Conservation (phyloP, 2,888 invertebrate species). For the Archips crataeganus region DNA sequence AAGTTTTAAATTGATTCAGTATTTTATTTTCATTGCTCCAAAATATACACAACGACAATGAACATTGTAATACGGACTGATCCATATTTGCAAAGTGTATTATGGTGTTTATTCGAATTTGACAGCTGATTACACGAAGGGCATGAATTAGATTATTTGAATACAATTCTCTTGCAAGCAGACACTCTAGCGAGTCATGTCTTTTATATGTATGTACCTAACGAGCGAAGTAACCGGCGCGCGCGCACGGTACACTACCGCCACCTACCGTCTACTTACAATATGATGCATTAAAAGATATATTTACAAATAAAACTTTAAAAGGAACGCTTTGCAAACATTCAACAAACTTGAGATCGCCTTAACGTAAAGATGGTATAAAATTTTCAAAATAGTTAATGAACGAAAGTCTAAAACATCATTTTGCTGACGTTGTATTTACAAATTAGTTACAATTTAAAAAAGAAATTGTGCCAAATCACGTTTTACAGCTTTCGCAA, state of each 20-base stretch:
- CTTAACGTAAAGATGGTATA: constrained; percentile 85
- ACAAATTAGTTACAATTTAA: constrained; percentile 70
- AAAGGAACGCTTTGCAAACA: constrained; percentile 86
- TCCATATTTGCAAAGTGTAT: constrained; percentile 79
- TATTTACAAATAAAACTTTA: constrained; percentile 86
- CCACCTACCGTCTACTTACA: constrained; percentile 65
- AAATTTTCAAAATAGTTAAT: constrained; percentile 77
- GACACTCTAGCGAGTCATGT: constrained; percentile 63
- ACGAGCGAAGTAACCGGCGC: constrained; percentile 36
- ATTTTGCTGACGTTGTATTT: constrained; percentile 75
- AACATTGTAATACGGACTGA: constrained; percentile 75
- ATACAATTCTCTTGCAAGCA: constrained; percentile 71
- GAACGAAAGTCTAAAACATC: constrained; percentile 78
- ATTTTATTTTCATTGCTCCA: constrained; percentile 85
- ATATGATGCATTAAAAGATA: constrained; percentile 72
- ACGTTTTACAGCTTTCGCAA: constrained; percentile 81
- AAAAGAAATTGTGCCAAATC: constrained; percentile 76
- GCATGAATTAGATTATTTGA: constrained; percentile 76
- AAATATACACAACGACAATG: constrained; percentile 84
- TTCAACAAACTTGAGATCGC: constrained; percentile 86
- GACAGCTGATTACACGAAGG: constrained; percentile 82
- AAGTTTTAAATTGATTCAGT: constrained; percentile 73
- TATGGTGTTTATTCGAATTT: constrained; percentile 77
- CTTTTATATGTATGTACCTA: constrained; percentile 60
- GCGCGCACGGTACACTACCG: constrained; percentile 45